Percentiles rank a stretch among this genome's conserved stretches.
These are phyloP conservation scores for Chrysaora quinquecirrha DNA, from an alignment of 30 jellyfish, hydroid and myxozoan species.

Conservation along the genomic window DNA sequence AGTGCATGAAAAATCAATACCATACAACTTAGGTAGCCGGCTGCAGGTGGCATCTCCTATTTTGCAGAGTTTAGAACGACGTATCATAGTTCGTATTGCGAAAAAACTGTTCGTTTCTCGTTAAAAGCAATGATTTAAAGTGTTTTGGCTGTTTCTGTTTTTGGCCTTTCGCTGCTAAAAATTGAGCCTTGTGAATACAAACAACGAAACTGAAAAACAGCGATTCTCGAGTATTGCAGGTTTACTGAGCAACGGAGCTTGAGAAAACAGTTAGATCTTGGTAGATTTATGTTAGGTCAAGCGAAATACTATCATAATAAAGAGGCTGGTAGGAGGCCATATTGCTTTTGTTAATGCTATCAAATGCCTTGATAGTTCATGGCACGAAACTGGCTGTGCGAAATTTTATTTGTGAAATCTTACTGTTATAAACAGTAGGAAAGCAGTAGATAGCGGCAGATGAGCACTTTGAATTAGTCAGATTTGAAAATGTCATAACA, in stretches of 20 bases:
- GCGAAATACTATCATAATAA: not conserved
- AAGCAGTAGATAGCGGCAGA: not conserved
- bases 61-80: no score
- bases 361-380: not conserved
- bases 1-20: no score
- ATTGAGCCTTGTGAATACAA: not conserved
- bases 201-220: no score
- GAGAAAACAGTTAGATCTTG: not conserved
- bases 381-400: not conserved
- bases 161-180: not conserved
- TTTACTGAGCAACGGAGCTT: not conserved
- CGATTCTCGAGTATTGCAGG: no score
- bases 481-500: not conserved
- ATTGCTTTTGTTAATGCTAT: not conserved
- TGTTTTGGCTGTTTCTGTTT: no score
- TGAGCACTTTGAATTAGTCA: not conserved
- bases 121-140: no score
- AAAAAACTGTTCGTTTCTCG: no score
- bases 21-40: no score
- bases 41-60: no score
- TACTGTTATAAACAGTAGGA: not conserved
- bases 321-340: not conserved
- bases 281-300: not conserved
- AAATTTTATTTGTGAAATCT: not conserved
- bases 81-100: no score